Evolutionary conservation across 2,888 invertebrate genomes (phyloP), one percentile per base, ranked within the genome.

Genomic region (Apamea sordens): DNA sequence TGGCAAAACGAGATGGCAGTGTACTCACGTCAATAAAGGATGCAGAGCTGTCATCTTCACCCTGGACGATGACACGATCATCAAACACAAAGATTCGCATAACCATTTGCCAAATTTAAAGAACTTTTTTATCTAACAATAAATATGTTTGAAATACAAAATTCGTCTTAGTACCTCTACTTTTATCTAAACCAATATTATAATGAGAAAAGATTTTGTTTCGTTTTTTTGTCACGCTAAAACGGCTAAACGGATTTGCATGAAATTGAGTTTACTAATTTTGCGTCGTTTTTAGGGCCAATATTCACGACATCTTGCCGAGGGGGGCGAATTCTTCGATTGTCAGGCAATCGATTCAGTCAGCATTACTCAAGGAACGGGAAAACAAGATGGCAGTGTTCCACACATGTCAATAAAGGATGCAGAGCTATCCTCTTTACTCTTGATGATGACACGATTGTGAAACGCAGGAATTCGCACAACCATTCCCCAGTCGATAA

Each of bases 301-400:
- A 28, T 56, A 11, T 86, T 83, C n/a, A 67, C 76, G 10, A 50
- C 13, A 18, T 81, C 86, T 0, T 10, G 53, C 2, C 50, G 80
- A 63, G 82, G 87, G 0, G 28, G 72, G 6, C 69, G 78, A n/a
- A 82, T 82, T 47, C 53, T 83, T n/a, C 70, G 36, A 24, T 61
- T 67, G 1, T 65, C 76, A 28, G 92, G 93, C 0, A 91, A 89
- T 81, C 90, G 91, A 68, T 94, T 92, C 78, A 89, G 91, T 56
- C 88, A 90, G 13, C 93, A 93, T 21, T 89, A 91, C 6, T 80
- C 79, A 11, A 86, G 85, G 2, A 89, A 89, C 0, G 71, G 76
- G 11, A 91, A 90, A 75, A 87, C 84, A 0, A 83, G 91, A 32
- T 93, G 93, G 93, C 90, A 88, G 73, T 93, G 93, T 68, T 89